These are phyloP conservation scores for Oxyteleia sp. DNA, from an alignment of 2,888 invertebrate genomes.

Conservation along the genomic window DNA sequence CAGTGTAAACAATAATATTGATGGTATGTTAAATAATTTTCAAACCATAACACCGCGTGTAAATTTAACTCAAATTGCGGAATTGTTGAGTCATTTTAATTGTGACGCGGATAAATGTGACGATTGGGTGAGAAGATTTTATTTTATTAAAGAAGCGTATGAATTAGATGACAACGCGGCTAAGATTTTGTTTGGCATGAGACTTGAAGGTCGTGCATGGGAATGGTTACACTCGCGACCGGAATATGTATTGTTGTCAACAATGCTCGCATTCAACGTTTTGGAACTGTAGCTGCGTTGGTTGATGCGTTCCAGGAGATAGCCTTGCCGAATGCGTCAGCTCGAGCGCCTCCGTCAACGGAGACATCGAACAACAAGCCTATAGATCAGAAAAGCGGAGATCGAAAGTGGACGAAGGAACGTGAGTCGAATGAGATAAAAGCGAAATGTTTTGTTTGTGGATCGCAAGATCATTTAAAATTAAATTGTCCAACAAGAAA, in stretches of 20 bases:
- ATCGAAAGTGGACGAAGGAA: background rate
- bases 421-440: slow-evolving; percentile 5
- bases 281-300: slow-evolving; percentile 33
- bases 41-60: background rate
- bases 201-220: slow-evolving; percentile 2
- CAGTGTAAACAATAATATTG: too few species aligned
- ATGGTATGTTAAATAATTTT: slow-evolving; percentile 2
- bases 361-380: slow-evolving; percentile 1
- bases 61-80: slow-evolving; percentile 5
- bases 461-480: slow-evolving; percentile 1
- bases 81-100: slow-evolving; percentile 14
- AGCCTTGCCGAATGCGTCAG: slow-evolving; percentile 1
- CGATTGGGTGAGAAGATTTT: slow-evolving; percentile 11
- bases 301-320: slow-evolving; percentile 68
- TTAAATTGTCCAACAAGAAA: slow-evolving; percentile 13
- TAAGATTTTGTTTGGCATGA: slow-evolving; percentile 22
- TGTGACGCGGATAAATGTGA: slow-evolving; percentile 6
- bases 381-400: slow-evolving; percentile 27
- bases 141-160: slow-evolving; percentile 11
- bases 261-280: slow-evolving; percentile 65
- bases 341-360: slow-evolving; percentile 2
- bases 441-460: slow-evolving; percentile 19
- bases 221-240: slow-evolving; percentile 27
- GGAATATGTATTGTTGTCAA: slow-evolving; percentile 19
- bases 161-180: slow-evolving; percentile 12